These are phyloP conservation scores for Myrmecophaga tridactyla DNA, from an alignment of 2,113 vertebrate genomes.

Conservation along the genomic window DNA sequence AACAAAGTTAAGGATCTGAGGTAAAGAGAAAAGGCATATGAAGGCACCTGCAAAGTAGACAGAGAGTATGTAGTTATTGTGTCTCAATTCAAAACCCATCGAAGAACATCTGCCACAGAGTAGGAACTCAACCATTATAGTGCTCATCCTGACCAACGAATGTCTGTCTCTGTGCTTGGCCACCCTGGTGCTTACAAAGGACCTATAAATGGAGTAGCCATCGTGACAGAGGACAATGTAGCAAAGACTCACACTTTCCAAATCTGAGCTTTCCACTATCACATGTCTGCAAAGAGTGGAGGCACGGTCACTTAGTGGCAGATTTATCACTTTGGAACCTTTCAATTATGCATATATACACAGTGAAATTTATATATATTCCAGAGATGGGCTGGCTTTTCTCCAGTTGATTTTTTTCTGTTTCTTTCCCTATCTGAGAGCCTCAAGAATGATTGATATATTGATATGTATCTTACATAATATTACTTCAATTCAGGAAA, in stretches of 20 bases:
- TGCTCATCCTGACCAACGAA: not conserved
- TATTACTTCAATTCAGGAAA: not conserved
- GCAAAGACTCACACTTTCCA: not conserved
- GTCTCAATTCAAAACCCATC: rapidly evolving
- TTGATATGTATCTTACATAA: not conserved
- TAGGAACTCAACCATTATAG: not conserved
- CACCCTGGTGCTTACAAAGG: not conserved
- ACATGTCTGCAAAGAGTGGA: not conserved
- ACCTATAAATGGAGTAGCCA: no score
- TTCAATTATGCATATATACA: not conserved
- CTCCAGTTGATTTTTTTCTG: not conserved
- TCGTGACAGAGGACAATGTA: not conserved
- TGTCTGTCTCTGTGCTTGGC: not conserved
- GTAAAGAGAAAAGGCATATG: not conserved
- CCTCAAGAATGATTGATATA: not conserved
- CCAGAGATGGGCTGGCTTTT: not conserved
- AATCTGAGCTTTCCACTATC: not conserved
- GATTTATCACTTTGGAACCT: not conserved
- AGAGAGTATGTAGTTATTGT: not conserved
- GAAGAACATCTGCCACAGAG: not conserved
- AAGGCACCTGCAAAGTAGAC: not conserved
- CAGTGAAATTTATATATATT: not conserved
- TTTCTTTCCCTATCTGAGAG: not conserved
- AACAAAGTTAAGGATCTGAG: not conserved
- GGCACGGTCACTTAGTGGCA: not conserved